Evolutionary conservation across 2,888 invertebrate species (phyloP), one percentile per base, ranked within the genome.

Genomic region (Tinea pellionella): DNA sequence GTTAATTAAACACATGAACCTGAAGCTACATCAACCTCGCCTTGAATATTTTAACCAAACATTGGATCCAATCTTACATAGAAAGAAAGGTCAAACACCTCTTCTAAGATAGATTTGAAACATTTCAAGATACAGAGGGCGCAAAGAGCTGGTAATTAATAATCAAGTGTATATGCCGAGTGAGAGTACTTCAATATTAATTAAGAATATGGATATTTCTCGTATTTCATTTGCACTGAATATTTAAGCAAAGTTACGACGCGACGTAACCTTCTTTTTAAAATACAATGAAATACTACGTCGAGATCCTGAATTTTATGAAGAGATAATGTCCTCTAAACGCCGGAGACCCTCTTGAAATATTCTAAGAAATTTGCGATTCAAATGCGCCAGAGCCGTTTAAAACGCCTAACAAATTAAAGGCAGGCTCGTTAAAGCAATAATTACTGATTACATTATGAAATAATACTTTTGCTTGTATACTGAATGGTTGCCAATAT

Each of bases 371-470:
- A 86, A 87, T 87, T 87, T 87, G 86, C 78, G 85, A 86, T 86
- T 87, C 86, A 87, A 87, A 87, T 87, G 78, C 80, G 82, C 72
- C 30, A 81, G 85, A 86, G 86, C 85, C 86, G 85, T 86, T 85
- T 86, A 80, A 83, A 84, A 86, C 84, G 85, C 83, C 86, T 86
- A 82, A 86, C 86, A 86, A 87, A 87, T 87, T 86, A 85, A 83
- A 84, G 80, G 78, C 82, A 75, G 81, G 78, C 84, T 85, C 83
- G 86, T 83, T 84, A 82, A 79, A 78, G 80, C 78, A 77, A 80
- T 80, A 84, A 86, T 87, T 85, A 82, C 86, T 85, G 85, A 85
- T 83, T 84, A 81, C 75, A 80, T 82, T 81, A 84, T 80, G 73
- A 77, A 77, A 78, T 82, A 78, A 77, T 77, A 78, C 72, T 71